Evolutionary conservation across 2,888 invertebrate genomes (phyloP).

Genomic region (Elysia crispata): DNA sequence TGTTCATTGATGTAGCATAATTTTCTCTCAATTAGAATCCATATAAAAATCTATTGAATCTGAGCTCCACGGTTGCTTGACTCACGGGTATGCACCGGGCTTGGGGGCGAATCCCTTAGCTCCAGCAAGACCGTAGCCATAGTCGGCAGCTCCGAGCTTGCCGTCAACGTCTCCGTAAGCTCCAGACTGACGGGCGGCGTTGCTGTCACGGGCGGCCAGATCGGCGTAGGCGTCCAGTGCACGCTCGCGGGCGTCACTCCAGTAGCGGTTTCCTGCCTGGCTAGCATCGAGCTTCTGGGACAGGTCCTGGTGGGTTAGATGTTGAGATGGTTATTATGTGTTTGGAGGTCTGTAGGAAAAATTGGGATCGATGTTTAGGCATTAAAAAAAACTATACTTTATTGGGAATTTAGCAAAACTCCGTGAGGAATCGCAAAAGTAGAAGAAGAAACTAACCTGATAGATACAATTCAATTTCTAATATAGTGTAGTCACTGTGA

Average conservation of each 20-base stretch:
- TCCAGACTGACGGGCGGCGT: conserved; percentile 28
- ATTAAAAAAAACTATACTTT: too few relatives aligned
- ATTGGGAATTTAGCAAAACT: too few relatives aligned
- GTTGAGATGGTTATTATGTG: too few relatives aligned
- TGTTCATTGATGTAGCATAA: too few relatives aligned
- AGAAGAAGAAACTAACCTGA: too few relatives aligned
- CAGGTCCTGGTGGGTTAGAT: conserved; percentile 4
- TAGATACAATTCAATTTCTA: too few relatives aligned
- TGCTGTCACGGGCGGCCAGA: conserved; percentile 43
- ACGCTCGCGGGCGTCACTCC: conserved; percentile 37
- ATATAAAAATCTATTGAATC: too few relatives aligned
- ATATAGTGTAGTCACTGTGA: too few relatives aligned
- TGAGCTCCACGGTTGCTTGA: not conserved
- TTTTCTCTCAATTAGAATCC: too few relatives aligned
- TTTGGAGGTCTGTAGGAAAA: too few relatives aligned
- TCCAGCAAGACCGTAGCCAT: conserved; percentile 30
- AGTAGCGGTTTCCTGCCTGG: conserved; percentile 42
- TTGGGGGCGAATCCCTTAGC: conserved; percentile 36
- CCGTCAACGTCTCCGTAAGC: conserved; percentile 32
- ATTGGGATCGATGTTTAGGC: too few relatives aligned
- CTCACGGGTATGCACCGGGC: conserved; percentile 36
- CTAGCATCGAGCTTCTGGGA: conserved; percentile 45
- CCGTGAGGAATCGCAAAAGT: not conserved
- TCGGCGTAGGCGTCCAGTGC: conserved; percentile 48
- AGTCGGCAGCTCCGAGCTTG: conserved; percentile 11